These are phyloP conservation scores for Drosophila imparisetae DNA, from an alignment of 2,888 invertebrate genomes.

Conservation along the genomic window DNA sequence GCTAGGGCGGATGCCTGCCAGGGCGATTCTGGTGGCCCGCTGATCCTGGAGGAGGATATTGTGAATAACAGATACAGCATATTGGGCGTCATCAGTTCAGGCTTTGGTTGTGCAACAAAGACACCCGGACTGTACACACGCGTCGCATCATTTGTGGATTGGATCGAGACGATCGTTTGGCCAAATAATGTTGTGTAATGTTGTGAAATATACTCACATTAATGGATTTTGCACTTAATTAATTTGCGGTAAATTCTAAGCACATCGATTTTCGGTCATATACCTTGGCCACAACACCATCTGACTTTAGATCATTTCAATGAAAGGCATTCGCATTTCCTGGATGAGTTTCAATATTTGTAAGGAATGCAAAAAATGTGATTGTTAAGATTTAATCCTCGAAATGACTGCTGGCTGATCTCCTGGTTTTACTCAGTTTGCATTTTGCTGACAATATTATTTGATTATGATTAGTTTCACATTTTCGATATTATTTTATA, in stretches of 20 bases:
- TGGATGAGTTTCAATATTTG: neutral
- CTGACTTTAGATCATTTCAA: neutral
- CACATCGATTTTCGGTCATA: slow-evolving; percentile 27
- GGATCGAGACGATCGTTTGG: slow-evolving; percentile 82
- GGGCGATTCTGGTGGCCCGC: slow-evolving; percentile 83
- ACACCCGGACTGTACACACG: slow-evolving; percentile 82
- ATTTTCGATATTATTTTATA: neutral
- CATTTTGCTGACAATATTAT: neutral
- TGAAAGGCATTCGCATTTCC: neutral
- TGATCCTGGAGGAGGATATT: slow-evolving; percentile 66
- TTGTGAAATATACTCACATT: neutral
- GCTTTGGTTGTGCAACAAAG: slow-evolving; percentile 77
- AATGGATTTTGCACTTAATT: slow-evolving; percentile 31
- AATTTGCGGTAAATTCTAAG: slow-evolving; percentile 24
- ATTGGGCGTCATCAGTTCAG: slow-evolving; percentile 80
- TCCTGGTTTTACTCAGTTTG: no score
- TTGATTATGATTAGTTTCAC: neutral
- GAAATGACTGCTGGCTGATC: neutral
- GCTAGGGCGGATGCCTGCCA: slow-evolving; percentile 77
- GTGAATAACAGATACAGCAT: slow-evolving; percentile 62
- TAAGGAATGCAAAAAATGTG: neutral
- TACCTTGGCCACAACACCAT: slow-evolving; percentile 4
- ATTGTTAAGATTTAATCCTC: neutral
- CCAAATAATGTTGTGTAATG: slow-evolving; percentile 43
- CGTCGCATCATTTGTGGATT: slow-evolving; percentile 81